Conservation (phyloP, 1,140 invertebrate genomes). For the Drosophila rhopaloa region DNA sequence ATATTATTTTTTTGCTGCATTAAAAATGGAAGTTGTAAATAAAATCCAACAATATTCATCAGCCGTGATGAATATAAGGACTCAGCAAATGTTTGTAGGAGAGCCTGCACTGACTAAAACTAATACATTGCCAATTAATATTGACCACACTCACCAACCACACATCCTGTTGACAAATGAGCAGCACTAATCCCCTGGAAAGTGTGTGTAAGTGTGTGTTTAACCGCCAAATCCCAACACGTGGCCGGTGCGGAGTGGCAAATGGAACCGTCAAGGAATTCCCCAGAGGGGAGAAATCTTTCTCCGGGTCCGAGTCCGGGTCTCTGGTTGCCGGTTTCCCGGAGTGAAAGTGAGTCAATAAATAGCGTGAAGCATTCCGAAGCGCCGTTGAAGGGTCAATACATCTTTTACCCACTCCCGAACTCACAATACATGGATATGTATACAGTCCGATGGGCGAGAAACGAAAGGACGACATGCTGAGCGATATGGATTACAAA, state of each 20-base stretch:
- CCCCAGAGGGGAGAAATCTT: conserved; percentile 58
- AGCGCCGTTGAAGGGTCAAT: conserved; percentile 78
- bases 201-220: conserved; percentile 38
- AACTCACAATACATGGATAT: conserved; percentile 13
- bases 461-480: conserved; percentile 65
- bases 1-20: too few relatives aligned
- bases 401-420: conserved; percentile 63
- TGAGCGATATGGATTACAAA: conserved; percentile 84
- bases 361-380: conserved; percentile 79
- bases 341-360: conserved; percentile 79
- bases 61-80: neutral
- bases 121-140: conserved; percentile 74
- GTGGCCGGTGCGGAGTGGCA: conserved; percentile 55
- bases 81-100: neutral
- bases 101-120: conserved; percentile 39
- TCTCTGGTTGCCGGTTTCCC: conserved; percentile 21
- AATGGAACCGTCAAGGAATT: conserved; percentile 53
- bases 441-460: neutral
- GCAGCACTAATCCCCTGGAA: conserved; percentile 66
- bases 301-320: conserved; percentile 24
- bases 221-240: conserved; percentile 74
- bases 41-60: neutral
- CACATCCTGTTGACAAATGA: conserved; percentile 76
- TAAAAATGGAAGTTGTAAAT: neutral
- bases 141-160: conserved; percentile 47